Conservation (phyloP, 2,797 vertebrate species). For the Tympanoctomys barrerae region DNA sequence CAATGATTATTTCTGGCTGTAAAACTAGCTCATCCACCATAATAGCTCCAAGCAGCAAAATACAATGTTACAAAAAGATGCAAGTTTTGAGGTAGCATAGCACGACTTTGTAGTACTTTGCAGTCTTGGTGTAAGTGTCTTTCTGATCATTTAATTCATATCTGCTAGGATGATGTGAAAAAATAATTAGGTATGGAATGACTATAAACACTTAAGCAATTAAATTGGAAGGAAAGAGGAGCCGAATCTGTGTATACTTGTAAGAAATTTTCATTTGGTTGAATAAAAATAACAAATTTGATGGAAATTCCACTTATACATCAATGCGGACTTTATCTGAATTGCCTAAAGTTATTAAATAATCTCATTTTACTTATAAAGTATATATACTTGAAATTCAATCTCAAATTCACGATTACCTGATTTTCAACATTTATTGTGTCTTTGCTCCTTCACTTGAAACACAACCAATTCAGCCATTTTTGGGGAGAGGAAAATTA, state of each 20-base stretch:
- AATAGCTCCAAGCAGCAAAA: slow-evolving; percentile 14
- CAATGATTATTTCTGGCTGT: background rate
- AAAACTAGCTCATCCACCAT: background rate
- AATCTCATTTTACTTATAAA: background rate
- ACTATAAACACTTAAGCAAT: background rate
- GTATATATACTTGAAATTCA: background rate
- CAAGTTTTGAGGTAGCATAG: background rate
- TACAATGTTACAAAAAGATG: background rate
- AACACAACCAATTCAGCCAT: background rate
- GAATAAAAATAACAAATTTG: background rate
- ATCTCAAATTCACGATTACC: slow-evolving; percentile 2
- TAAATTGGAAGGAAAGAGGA: background rate
- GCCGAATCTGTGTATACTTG: background rate
- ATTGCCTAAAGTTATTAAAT: background rate
- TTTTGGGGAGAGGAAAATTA: background rate
- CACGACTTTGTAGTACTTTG: background rate
- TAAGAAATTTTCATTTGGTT: background rate
- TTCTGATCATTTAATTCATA: background rate
- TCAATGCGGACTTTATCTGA: background rate
- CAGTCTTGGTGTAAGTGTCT: background rate
- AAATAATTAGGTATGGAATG: background rate
- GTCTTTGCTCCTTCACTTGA: slow-evolving; percentile 2
- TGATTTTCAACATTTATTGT: background rate
- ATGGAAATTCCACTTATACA: background rate
- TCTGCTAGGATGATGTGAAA: background rate